Base-by-base conservation (phyloP, 2,888 invertebrate genomes). In the Pollenia griseotomentosa region DNA sequence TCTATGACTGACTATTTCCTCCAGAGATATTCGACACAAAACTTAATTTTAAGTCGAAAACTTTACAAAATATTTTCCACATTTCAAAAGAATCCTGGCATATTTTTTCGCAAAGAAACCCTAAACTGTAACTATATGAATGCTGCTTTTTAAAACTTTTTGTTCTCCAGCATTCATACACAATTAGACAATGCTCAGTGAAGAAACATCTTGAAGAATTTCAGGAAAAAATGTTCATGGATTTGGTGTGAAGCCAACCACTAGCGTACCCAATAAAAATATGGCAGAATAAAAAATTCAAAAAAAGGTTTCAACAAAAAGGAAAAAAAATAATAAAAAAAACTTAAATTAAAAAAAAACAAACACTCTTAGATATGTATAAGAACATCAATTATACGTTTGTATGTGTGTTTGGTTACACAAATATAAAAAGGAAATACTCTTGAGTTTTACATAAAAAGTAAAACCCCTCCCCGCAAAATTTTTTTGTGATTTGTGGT, bases 111-210 rank as follows among this genome's bases (percentile, higher is more conserved):
- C 33, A 33, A 6, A 33, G 33, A 33, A 33, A 33, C 33, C 33
- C 33, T 33, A 33, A 33, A 33, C 33, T 33, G 33, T 33, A 6
- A 6, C 33, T 33, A 33, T 33, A 33, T 33, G 33, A 33, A 33
- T 33, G 33, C 33, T 33, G 33, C 33, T 33, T 33, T 33, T 33
- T 33, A 5, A 12, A 53, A 12, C 19, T 59, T 59, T 51, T 12
- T 16, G 42, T 80, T 46, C 16, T 16, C 44, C 16, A 80, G n/a
- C 63, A 71, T 80, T 61, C 71, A 71, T 80, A 80, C 80, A 71
- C 80, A 71, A 79, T 70, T 79, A 61, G 42, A 66, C 16, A 77
- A 66, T 46, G 33, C 55, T 44, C 6, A 33, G 48, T 40, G 57
- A 48, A 78, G 68, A 44, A 51, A 61, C 33, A 33, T 33, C 51